These are phyloP conservation scores for Catamblyrhynchus diadema DNA, from an alignment of 2,797 vertebrate species.

Conservation along the genomic window DNA sequence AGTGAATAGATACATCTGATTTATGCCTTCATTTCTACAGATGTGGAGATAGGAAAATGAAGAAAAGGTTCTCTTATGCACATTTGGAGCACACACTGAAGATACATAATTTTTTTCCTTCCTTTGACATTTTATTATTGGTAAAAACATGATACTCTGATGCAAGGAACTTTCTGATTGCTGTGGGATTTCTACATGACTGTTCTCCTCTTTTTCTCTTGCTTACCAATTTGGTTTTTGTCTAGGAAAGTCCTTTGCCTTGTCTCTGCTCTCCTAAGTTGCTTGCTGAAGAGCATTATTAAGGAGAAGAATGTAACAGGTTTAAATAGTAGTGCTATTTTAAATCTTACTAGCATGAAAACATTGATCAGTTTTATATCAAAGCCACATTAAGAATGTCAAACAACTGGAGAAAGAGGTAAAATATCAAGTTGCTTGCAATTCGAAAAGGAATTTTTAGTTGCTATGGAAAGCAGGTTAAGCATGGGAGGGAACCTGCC, in stretches of 20 bases:
- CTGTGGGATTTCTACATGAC: rapidly evolving
- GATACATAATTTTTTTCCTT: rapidly evolving
- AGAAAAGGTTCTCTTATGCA: neutral
- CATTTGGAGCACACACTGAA: neutral
- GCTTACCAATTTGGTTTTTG: neutral
- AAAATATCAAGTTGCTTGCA: neutral
- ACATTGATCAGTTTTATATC: neutral
- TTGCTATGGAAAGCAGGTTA: neutral
- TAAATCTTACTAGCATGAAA: neutral
- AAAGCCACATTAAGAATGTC: neutral
- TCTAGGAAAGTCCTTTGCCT: neutral
- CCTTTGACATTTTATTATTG: neutral
- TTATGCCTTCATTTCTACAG: neutral
- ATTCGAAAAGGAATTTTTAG: neutral
- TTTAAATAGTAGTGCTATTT: neutral
- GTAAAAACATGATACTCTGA: neutral
- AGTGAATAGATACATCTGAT: neutral
- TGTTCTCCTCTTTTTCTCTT: neutral
- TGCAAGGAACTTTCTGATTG: neutral
- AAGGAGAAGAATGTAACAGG: neutral
- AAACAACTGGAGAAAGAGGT: neutral
- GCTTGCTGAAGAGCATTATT: neutral
- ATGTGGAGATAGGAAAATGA: neutral
- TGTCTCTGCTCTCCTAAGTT: neutral
- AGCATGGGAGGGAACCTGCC: neutral